Conservation (phyloP, 2,888 invertebrate genomes). For the Peribatodes rhomboidaria region DNA sequence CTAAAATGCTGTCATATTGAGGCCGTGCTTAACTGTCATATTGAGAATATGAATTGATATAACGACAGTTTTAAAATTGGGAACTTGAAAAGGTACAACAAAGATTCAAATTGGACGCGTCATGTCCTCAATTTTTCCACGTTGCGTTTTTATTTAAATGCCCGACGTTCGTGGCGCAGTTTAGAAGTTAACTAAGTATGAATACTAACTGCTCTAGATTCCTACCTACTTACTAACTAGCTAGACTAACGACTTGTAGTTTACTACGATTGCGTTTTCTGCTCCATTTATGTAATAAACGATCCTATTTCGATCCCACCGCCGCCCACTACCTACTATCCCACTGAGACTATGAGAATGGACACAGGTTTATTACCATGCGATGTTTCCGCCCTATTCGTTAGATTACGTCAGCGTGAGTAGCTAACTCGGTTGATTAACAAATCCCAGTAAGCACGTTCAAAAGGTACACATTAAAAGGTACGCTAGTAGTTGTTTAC, state of each 20-base stretch:
- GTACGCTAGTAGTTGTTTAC: slow-evolving; percentile 11
- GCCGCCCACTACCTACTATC: slow-evolving; percentile 27
- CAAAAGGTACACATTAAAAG: slow-evolving; percentile 4
- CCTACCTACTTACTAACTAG: too few species aligned
- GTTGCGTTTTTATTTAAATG: too few species aligned
- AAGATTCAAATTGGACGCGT: too few species aligned
- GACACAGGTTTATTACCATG: slow-evolving; percentile 61
- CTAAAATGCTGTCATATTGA: too few species aligned
- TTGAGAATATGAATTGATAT: too few species aligned
- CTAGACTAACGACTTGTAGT: slow-evolving; percentile 13
- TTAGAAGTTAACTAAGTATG: too few species aligned
- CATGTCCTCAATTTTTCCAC: too few species aligned
- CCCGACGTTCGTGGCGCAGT: too few species aligned
- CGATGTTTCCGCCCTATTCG: slow-evolving; percentile 65
- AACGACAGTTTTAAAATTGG: too few species aligned
- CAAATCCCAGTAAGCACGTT: slow-evolving; percentile 34
- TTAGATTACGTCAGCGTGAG: slow-evolving; percentile 29
- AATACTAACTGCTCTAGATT: too few species aligned
- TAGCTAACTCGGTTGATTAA: slow-evolving; percentile 49
- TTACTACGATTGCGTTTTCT: slow-evolving; percentile 15
- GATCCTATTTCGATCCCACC: slow-evolving; percentile 49
- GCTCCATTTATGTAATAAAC: slow-evolving; percentile 56
- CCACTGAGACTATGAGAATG: slow-evolving; percentile 45
- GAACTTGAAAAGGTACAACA: too few species aligned
- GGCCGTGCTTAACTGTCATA: too few species aligned